These are phyloP conservation scores for Colaptes auratus DNA, from an alignment of 2,113 vertebrate genomes.

Conservation along the genomic window DNA sequence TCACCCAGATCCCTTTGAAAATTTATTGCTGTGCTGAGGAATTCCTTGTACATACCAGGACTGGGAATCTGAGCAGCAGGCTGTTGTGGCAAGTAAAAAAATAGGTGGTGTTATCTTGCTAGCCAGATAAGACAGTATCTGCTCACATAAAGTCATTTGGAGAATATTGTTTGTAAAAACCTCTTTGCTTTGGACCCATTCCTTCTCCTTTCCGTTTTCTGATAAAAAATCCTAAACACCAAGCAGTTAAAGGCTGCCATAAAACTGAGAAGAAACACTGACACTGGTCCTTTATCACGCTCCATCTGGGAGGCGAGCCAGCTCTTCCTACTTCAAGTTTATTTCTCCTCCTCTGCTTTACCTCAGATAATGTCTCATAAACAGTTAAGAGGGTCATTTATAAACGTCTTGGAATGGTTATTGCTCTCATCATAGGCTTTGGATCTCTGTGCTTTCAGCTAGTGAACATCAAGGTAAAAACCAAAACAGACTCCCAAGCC, in stretches of 20 bases:
- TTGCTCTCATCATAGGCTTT: constrained; percentile 72
- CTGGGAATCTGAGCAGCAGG: constrained; percentile 81
- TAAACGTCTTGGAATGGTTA: constrained; percentile 76
- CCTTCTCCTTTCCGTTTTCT: constrained; percentile 82
- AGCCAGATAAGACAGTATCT: constrained; percentile 88
- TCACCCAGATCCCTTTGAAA: constrained; percentile 69
- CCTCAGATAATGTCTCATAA: constrained; percentile 85
- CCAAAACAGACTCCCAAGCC: constrained; percentile 39
- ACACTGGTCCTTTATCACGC: constrained; percentile 79
- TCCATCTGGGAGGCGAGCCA: constrained; percentile 77
- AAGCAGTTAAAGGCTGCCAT: constrained; percentile 87
- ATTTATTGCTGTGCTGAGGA: constrained; percentile 88
- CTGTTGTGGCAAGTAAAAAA: constrained; percentile 70
- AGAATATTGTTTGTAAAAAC: constrained; percentile 82
- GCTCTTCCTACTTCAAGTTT: constrained; percentile 87
- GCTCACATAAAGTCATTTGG: constrained; percentile 80
- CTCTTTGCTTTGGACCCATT: constrained; percentile 81
- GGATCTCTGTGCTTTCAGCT: constrained; percentile 42
- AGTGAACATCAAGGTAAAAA: constrained; percentile 64
- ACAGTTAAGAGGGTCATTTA: constrained; percentile 85
- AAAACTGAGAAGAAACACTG: constrained; percentile 83
- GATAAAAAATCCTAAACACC: constrained; percentile 88
- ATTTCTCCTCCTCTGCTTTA: constrained; percentile 85
- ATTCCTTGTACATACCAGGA: constrained; percentile 83
- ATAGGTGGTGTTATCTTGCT: constrained; percentile 89